Conservation (phyloP, 2,888 invertebrate genomes). For the Eupithecia subumbrata region DNA sequence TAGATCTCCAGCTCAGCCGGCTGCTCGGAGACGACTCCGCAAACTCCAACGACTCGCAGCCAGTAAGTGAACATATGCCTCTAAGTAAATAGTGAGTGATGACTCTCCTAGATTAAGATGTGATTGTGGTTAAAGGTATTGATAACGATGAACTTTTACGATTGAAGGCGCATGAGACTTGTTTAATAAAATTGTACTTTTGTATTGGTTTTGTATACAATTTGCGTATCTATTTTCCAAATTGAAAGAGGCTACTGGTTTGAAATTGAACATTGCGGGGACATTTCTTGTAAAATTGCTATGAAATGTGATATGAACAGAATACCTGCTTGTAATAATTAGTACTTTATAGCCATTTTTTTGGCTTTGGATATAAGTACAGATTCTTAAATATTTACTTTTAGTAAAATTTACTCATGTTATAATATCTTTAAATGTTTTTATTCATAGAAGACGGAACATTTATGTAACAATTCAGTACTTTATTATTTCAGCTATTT, state of each 20-base stretch:
- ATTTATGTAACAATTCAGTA: neutral
- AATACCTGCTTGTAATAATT: conserved; percentile 14
- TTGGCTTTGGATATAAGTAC: conserved; percentile 12
- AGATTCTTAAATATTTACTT: conserved; percentile 24
- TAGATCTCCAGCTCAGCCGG: conserved; percentile 69
- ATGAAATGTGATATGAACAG: neutral
- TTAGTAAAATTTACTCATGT: conserved; percentile 33
- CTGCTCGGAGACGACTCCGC: conserved; percentile 72
- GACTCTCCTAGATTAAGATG: conserved; percentile 27
- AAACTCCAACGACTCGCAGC: conserved; percentile 68
- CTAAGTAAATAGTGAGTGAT: conserved; percentile 73
- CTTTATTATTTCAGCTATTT: neutral
- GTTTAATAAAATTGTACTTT: conserved; percentile 48
- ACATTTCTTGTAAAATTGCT: conserved; percentile 39
- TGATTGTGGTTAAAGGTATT: conserved; percentile 31
- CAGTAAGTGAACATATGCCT: conserved; percentile 74
- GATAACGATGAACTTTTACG: conserved; percentile 34
- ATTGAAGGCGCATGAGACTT: conserved; percentile 15
- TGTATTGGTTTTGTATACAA: conserved; percentile 53
- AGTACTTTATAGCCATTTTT: conserved; percentile 11
- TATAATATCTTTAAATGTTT: conserved; percentile 20
- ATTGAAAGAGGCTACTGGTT: conserved; percentile 52
- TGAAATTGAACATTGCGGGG: conserved; percentile 40
- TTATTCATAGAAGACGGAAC: neutral
- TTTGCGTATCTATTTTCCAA: conserved; percentile 45